These are phyloP conservation scores for Bathynomus jamesi DNA, from an alignment of 1,140 invertebrate genomes.

Conservation along the genomic window DNA sequence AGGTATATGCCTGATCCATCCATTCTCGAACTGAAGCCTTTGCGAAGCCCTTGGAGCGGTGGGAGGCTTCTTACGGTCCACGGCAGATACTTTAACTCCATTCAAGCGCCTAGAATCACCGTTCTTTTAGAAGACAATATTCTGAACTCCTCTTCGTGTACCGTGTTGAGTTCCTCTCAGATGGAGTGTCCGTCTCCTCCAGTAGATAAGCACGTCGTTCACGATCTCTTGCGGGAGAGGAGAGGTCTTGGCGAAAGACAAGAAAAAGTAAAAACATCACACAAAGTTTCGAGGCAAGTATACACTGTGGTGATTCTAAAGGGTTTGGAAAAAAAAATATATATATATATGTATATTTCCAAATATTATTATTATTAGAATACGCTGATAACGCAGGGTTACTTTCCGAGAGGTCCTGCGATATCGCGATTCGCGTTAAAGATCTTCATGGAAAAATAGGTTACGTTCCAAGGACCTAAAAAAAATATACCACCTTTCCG, in stretches of 20 bases:
- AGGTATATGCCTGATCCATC: conserved; percentile 86
- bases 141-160: conserved; percentile 42
- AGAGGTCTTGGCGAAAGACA: conserved; percentile 39
- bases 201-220: conserved; percentile 37
- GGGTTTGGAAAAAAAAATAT: too few species aligned
- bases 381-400: too few species aligned
- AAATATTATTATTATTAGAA: too few species aligned
- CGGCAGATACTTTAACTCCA: conserved; percentile 81
- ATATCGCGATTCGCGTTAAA: too few species aligned
- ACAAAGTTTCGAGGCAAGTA: conserved; percentile 48
- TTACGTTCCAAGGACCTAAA: too few species aligned
- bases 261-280: conserved; percentile 46
- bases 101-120: conserved; percentile 44
- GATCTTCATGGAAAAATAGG: too few species aligned
- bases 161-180: conserved; percentile 43
- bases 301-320: background rate
- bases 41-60: conserved; percentile 80
- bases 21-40: conserved; percentile 82
- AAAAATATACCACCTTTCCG: too few species aligned
- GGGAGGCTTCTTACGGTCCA: conserved; percentile 87
- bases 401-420: too few species aligned
- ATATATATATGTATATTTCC: too few species aligned
- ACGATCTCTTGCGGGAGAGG: conserved; percentile 25
- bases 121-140: conserved; percentile 27
- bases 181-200: conserved; percentile 49